Base-by-base conservation (phyloP, 53 echinoderm and acorn worm species). In the Echinometra lucunter region DNA sequence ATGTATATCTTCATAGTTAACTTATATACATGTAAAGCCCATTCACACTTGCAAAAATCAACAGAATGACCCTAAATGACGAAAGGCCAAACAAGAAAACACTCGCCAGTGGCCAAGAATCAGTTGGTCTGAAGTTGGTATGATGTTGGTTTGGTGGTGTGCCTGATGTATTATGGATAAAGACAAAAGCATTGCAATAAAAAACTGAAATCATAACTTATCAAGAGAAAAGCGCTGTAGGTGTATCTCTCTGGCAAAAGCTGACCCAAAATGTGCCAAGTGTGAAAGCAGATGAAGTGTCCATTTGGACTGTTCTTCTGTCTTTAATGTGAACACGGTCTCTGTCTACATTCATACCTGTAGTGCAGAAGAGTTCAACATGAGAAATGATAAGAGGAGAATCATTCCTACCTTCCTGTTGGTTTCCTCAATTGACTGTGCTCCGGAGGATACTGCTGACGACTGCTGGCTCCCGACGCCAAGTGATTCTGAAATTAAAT, bases 391-490 rank as follows among this genome's bases (percentile, higher is more conserved):
- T 69, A 69, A n/a, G 67, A 67, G 67, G 32, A 69, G 69, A 28
- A 12, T 34, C 15, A n/a, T 60, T 57, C 63, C 63, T 89, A 89
- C 89, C 89, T 89, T 89, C 10, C 89, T 89, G 37, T 89, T 60
- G 35, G 89, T 38, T 58, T 89, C 89, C 89, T 89, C 58, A 6
- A 58, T 60, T 8, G 89, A 35, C 60, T 89, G 89, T 16, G 58
- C 58, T 37, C 89, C 89, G 21, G 60, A 89, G 37, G 89, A 38
- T 27, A 89, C 18, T 13, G 34, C 58, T 37, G 60, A 27, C 8
- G 63, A 25, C 37, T 58, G 60, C n/a, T 89, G 89, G 58, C 37
- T 89, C 37, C 89, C 89, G 1, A 57, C 63, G 37, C 89, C 89
- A 58, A 89, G 58, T 35, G 89, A 89, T 35, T 89, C 89, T 89